These are phyloP conservation scores for Cydia amplana DNA, from an alignment of 1,140 invertebrate genomes.

Conservation along the genomic window DNA sequence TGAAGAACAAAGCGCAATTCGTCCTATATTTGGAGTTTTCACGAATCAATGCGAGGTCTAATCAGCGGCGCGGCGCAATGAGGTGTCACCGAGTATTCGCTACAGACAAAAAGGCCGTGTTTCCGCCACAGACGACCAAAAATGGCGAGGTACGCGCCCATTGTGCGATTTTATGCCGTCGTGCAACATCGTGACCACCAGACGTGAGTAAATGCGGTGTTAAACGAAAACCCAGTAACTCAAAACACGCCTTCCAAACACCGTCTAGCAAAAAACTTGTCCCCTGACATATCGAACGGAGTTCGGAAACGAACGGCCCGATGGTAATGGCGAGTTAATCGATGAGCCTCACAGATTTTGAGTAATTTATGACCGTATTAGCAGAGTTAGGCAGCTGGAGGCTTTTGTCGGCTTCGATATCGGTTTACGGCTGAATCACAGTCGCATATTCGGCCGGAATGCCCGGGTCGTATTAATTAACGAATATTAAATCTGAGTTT, in stretches of 20 bases:
- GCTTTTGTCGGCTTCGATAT: slow-evolving; percentile 72
- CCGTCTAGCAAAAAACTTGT: slow-evolving; percentile 34
- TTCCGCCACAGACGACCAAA: slow-evolving; percentile 58
- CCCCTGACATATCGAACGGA: slow-evolving; percentile 35
- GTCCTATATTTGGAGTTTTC: slow-evolving; percentile 38
- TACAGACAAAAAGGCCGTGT: slow-evolving; percentile 53
- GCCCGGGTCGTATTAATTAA: slow-evolving; percentile 76
- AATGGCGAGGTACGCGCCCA: slow-evolving; percentile 51
- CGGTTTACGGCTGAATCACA: slow-evolving; percentile 71
- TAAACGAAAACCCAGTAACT: slow-evolving; percentile 41
- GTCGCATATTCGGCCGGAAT: slow-evolving; percentile 69
- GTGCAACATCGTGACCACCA: slow-evolving; percentile 49
- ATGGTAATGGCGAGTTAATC: slow-evolving; percentile 56
- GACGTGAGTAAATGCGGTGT: slow-evolving; percentile 57
- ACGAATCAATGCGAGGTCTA: slow-evolving; percentile 37
- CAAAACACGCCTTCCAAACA: slow-evolving; percentile 37
- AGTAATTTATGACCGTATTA: slow-evolving; percentile 78
- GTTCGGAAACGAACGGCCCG: slow-evolving; percentile 53
- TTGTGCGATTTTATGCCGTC: slow-evolving; percentile 53
- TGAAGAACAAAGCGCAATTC: slow-evolving; percentile 19
- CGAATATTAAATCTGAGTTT: slow-evolving; percentile 77
- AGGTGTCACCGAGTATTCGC: slow-evolving; percentile 60
- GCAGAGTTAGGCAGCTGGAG: slow-evolving; percentile 66
- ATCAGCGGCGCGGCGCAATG: slow-evolving; percentile 43
- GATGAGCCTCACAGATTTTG: slow-evolving; percentile 55